A percentile compares a stretch with the other conserved stretches of the same genome.
These are phyloP conservation scores for Hydractinia echinata DNA, from an alignment of 30 jellyfish, hydroid and myxozoan genomes.

Conservation along the genomic window DNA sequence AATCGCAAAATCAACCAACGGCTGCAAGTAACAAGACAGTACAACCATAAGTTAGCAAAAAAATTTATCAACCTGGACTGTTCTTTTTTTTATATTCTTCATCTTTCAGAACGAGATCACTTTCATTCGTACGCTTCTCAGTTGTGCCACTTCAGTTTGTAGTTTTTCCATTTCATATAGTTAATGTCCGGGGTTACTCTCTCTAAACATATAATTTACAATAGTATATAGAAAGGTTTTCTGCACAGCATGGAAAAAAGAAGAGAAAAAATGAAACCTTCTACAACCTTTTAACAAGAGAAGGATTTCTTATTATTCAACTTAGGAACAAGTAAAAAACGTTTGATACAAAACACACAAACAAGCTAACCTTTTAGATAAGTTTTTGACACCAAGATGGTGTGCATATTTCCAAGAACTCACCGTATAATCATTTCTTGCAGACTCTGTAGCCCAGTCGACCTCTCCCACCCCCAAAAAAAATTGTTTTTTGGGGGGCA, in stretches of 20 bases:
- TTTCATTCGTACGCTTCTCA: slow-evolving; percentile 75
- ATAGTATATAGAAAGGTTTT: too few relatives aligned
- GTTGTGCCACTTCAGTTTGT: slow-evolving; percentile 72
- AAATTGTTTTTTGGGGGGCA: too few relatives aligned
- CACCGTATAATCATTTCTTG: slow-evolving; percentile 78
- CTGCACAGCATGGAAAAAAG: too few relatives aligned
- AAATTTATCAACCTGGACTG: slow-evolving; percentile 45
- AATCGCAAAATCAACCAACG: too few relatives aligned
- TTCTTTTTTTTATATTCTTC: slow-evolving; percentile 82
- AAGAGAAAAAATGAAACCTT: too few relatives aligned
- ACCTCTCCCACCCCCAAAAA: slow-evolving; percentile 90
- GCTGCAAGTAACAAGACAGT: too few relatives aligned
- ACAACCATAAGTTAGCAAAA: not conserved
- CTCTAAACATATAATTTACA: slow-evolving; percentile 30
- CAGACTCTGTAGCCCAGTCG: slow-evolving; percentile 61
- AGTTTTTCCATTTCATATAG: slow-evolving; percentile 75
- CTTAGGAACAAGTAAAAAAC: too few relatives aligned
- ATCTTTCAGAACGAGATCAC: slow-evolving; percentile 58
- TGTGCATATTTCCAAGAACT: not conserved
- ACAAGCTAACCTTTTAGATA: too few relatives aligned
- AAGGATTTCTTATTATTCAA: too few relatives aligned
- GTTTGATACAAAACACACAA: too few relatives aligned
- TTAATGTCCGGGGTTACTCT: slow-evolving; percentile 65
- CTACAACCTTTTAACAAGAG: too few relatives aligned
- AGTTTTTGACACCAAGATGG: too few relatives aligned